phyloP scores from a whole-genome alignment of 37 sponge, comb jelly and placozoan genomes.

The Tethya wilhelma region DNA sequence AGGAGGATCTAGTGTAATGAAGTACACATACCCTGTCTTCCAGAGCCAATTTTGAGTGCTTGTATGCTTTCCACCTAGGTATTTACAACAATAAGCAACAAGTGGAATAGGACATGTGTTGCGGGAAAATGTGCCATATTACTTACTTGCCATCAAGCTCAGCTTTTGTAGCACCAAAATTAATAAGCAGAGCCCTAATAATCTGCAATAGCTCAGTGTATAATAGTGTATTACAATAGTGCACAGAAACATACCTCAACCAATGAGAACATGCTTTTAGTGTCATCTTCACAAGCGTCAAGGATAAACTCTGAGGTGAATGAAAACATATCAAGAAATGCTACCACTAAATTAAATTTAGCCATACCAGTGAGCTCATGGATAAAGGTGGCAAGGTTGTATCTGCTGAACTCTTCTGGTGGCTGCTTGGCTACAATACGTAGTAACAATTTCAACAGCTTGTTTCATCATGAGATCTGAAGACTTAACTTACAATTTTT shows the following conservation, averaged over 20 bases:
- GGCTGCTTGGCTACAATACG: constrained; percentile 29
- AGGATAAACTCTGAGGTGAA: constrained; percentile 39
- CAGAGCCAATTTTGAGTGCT: constrained; percentile 10
- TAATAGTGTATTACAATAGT: no score
- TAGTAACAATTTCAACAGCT: not conserved
- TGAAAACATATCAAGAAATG: not conserved
- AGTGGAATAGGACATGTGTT: no score
- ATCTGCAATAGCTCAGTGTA: not conserved
- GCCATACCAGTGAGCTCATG: constrained; percentile 47
- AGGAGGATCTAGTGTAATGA: no score
- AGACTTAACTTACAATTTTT: not conserved
- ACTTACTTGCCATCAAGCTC: constrained; percentile 38
- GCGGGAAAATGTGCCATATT: no score
- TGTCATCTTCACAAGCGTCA: constrained; percentile 66
- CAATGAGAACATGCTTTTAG: constrained; percentile 60
- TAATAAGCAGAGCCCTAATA: not conserved
- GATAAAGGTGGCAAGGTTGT: constrained; percentile 32
- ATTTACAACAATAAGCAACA: no score
- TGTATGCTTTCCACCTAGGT: constrained; percentile 21
- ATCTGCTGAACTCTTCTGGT: constrained; percentile 36
- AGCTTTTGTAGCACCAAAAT: constrained; percentile 35
- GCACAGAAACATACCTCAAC: constrained; percentile 21
- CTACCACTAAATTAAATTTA: not conserved
- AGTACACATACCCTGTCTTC: constrained; percentile 43
- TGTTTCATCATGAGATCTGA: not conserved